These are phyloP conservation scores for Cataglyphis rosenhaueri DNA, from an alignment of 2,888 invertebrate species.

Conservation along the genomic window DNA sequence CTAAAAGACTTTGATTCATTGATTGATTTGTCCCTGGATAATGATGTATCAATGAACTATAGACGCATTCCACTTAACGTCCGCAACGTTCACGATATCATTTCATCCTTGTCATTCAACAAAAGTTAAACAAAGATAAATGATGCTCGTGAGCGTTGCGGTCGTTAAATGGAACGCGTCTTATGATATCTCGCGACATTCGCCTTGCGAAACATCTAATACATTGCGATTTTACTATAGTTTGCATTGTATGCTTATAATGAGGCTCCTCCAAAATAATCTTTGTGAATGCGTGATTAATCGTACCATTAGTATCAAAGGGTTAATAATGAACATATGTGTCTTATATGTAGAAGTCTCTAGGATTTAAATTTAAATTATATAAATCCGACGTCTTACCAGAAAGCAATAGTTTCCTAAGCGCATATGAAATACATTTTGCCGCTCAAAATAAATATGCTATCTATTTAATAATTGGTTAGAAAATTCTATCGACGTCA, in stretches of 20 bases:
- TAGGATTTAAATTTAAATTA: slow-evolving; percentile 46
- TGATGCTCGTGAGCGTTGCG: too few relatives aligned
- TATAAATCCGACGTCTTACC: slow-evolving; percentile 48
- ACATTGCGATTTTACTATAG: not conserved
- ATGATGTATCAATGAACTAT: not conserved
- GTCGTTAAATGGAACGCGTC: not conserved
- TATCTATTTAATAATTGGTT: slow-evolving; percentile 41
- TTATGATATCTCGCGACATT: not conserved
- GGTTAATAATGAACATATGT: slow-evolving; percentile 34
- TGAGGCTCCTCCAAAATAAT: slow-evolving; percentile 39
- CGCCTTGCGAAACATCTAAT: not conserved
- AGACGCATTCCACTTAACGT: too few relatives aligned
- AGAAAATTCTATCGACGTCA: slow-evolving; percentile 50
- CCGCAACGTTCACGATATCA: too few relatives aligned
- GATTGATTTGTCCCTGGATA: not conserved
- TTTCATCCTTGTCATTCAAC: too few relatives aligned
- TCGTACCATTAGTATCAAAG: slow-evolving; percentile 42
- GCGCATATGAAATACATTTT: slow-evolving; percentile 38
- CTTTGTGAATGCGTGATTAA: slow-evolving; percentile 10
- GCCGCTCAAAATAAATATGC: slow-evolving; percentile 41
- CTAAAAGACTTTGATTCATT: not conserved
- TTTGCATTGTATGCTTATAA: not conserved
- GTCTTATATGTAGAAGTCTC: slow-evolving; percentile 40
- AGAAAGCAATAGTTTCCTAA: slow-evolving; percentile 48
- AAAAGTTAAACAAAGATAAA: too few relatives aligned